These are phyloP conservation scores for Alces alces DNA, from an alignment of 2,113 vertebrate genomes.

Conservation along the genomic window DNA sequence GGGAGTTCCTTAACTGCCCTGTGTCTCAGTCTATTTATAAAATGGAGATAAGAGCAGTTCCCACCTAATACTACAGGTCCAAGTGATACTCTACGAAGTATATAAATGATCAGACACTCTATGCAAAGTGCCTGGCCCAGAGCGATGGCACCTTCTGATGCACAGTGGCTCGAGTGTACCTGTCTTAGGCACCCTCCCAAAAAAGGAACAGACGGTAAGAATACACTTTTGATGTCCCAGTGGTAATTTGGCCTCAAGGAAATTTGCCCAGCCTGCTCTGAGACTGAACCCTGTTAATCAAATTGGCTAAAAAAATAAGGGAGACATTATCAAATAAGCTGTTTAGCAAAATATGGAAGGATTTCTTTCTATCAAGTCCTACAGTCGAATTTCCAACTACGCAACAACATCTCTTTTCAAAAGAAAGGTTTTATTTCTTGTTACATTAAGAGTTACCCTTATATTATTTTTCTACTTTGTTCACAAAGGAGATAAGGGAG, in stretches of 20 bases:
- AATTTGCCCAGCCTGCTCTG: neutral
- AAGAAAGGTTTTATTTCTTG: neutral
- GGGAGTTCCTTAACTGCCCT: neutral
- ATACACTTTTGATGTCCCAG: neutral
- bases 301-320: neutral
- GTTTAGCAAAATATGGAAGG: neutral
- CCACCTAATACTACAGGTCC: neutral
- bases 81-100: neutral
- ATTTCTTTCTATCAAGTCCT: neutral
- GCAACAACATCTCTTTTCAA: neutral
- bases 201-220: neutral
- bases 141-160: neutral
- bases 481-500: neutral
- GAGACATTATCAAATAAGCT: neutral
- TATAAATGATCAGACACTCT: neutral
- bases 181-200: neutral
- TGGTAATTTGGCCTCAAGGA: neutral
- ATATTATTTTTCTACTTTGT: neutral
- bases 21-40: neutral
- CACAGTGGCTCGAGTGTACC: fast-evolving
- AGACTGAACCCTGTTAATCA: neutral
- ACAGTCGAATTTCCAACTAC: neutral
- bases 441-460: neutral
- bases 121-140: neutral
- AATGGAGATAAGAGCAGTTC: neutral